Conservation (phyloP, 1,140 invertebrate species). For the Rhyacophila brunnea region DNA sequence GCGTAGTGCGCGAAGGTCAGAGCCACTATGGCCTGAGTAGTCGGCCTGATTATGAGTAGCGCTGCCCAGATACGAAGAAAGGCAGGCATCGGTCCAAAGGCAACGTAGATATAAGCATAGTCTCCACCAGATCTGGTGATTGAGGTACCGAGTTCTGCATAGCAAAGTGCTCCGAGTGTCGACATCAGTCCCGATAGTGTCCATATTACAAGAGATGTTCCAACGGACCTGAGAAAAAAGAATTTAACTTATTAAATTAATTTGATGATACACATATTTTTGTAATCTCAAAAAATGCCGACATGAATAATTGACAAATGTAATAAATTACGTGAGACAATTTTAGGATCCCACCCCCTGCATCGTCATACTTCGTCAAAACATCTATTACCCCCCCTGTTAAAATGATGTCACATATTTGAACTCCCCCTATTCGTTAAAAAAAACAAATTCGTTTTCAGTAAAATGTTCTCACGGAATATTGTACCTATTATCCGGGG, state of each 20-base stretch:
- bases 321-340: too few species aligned
- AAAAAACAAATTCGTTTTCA: too few species aligned
- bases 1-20: constrained; percentile 79
- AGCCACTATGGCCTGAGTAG: constrained; percentile 80
- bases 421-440: too few species aligned
- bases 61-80: constrained; percentile 89
- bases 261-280: background rate
- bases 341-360: too few species aligned
- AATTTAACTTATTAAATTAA: background rate
- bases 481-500: too few species aligned
- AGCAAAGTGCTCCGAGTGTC: constrained; percentile 76
- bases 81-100: constrained; percentile 85
- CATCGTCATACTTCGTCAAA: too few species aligned
- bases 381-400: too few species aligned
- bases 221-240: constrained; percentile 58
- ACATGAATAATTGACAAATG: too few species aligned
- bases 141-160: constrained; percentile 81
- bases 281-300: background rate
- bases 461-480: too few species aligned
- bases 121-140: constrained; percentile 83
- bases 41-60: constrained; percentile 79
- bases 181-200: constrained; percentile 70
- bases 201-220: constrained; percentile 72
- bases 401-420: too few species aligned
- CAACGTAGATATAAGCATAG: constrained; percentile 83